Percentiles rank a stretch among this genome's conserved stretches.
These are phyloP conservation scores for Aspidiotus rigidus DNA, from an alignment of 2,888 invertebrate genomes.

Conservation along the genomic window DNA sequence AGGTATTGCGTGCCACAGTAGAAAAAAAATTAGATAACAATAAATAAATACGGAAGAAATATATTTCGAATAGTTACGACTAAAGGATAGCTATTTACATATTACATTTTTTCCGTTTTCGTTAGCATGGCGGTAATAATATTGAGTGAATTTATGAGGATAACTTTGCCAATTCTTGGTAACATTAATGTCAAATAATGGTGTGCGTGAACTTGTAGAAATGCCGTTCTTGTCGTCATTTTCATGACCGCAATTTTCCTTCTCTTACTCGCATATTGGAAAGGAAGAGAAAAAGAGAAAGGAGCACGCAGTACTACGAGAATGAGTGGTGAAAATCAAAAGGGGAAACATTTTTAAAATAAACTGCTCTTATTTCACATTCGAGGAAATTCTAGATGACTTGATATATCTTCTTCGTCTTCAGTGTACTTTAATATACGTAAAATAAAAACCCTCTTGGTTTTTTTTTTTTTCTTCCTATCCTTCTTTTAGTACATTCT, in stretches of 20 bases:
- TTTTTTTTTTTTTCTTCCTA: neutral
- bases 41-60: no score
- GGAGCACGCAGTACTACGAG: neutral
- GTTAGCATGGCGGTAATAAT: constrained; percentile 21
- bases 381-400: constrained; percentile 27
- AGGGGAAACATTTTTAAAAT: constrained; percentile 17
- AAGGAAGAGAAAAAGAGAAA: neutral
- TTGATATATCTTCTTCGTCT: constrained; percentile 26
- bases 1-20: no score
- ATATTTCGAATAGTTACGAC: neutral
- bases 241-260: constrained; percentile 23
- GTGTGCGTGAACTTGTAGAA: constrained; percentile 22
- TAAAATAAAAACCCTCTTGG: constrained; percentile 15
- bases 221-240: constrained; percentile 23
- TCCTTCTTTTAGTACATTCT: constrained; percentile 15
- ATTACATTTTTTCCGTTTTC: neutral
- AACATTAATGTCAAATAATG: constrained; percentile 32
- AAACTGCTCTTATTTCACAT: constrained; percentile 33
- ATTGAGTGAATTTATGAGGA: constrained; percentile 29
- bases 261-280: neutral
- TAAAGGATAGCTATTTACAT: neutral
- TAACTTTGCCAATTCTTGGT: constrained; percentile 30
- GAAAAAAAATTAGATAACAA: no score
- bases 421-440: constrained; percentile 8
- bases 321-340: constrained; percentile 7